Evolutionary conservation across 2,888 invertebrate genomes (phyloP).

Genomic region (Habroteleia sp.): DNA sequence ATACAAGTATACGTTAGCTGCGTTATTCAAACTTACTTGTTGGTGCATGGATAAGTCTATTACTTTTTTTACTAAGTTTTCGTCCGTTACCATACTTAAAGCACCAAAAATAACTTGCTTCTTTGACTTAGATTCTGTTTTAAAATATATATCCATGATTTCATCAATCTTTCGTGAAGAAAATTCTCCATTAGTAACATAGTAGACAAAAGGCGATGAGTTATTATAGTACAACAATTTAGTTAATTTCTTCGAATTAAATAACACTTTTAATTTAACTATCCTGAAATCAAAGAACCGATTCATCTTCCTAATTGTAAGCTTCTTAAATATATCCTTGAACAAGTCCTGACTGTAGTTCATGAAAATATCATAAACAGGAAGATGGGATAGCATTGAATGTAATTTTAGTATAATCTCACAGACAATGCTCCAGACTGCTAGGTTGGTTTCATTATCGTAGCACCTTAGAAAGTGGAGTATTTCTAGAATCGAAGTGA

Average conservation of each 20-base stretch:
- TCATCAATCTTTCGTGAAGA: neutral
- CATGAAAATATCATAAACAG: neutral
- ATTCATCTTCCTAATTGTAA: neutral
- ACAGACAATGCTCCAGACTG: neutral
- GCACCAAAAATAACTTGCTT: neutral
- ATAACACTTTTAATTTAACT: neutral
- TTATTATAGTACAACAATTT: neutral
- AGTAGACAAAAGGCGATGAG: neutral
- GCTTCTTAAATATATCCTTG: neutral
- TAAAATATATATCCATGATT: neutral
- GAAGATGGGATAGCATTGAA: conserved; percentile 2
- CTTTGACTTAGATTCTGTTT: neutral
- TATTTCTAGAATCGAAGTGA: neutral
- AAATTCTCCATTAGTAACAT: neutral
- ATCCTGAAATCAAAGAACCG: conserved; percentile 2
- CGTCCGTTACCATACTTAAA: neutral
- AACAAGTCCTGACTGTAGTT: neutral
- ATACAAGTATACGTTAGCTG: neutral
- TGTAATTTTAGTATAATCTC: neutral
- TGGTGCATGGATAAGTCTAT: neutral
- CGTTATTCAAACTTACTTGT: neutral
- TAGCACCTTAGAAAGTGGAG: neutral
- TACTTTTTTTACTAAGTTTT: neutral
- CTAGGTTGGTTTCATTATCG: neutral
- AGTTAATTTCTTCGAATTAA: neutral